Percentiles rank a stretch among this genome's conserved stretches.
Conservation (phyloP, 2,888 invertebrate species). For the Bruchidius siliquastri region DNA sequence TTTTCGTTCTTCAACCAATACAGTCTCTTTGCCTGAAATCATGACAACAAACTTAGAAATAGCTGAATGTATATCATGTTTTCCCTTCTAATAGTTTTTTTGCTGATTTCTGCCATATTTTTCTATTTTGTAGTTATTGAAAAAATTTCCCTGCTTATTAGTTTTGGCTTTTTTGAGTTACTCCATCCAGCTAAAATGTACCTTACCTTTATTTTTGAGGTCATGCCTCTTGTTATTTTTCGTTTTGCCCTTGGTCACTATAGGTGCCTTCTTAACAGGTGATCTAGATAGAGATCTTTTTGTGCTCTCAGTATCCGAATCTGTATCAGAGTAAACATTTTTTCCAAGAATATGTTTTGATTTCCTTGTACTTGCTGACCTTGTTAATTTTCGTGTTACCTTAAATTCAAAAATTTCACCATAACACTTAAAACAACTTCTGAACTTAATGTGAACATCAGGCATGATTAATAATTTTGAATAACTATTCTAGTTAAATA, state of each 20-base stretch:
- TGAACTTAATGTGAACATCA: too few relatives aligned
- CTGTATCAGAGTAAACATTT: constrained; percentile 58
- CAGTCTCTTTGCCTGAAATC: constrained; percentile 26
- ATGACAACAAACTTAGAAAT: too few relatives aligned
- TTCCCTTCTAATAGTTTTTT: too few relatives aligned
- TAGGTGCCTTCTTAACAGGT: constrained; percentile 58
- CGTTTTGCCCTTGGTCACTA: constrained; percentile 48
- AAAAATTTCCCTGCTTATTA: too few relatives aligned
- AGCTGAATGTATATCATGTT: too few relatives aligned
- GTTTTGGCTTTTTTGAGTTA: too few relatives aligned
- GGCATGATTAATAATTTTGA: too few relatives aligned
- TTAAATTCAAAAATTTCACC: background rate
- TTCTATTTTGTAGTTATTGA: too few relatives aligned
- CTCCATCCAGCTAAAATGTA: too few relatives aligned
- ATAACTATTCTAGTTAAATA: too few relatives aligned
- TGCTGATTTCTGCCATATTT: too few relatives aligned
- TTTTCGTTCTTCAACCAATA: constrained; percentile 58
- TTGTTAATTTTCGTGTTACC: constrained; percentile 62
- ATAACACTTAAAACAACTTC: too few relatives aligned
- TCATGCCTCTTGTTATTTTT: constrained; percentile 45
- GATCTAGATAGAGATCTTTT: constrained; percentile 56
- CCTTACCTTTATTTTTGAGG: constrained; percentile 30
- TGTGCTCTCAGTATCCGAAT: constrained; percentile 60
- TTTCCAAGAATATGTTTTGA: constrained; percentile 60
- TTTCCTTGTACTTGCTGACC: constrained; percentile 65